Evolutionary conservation across 2,113 vertebrate genomes (phyloP), one percentile per base, ranked within the genome.

Genomic region (Tachuris rubrigastra): DNA sequence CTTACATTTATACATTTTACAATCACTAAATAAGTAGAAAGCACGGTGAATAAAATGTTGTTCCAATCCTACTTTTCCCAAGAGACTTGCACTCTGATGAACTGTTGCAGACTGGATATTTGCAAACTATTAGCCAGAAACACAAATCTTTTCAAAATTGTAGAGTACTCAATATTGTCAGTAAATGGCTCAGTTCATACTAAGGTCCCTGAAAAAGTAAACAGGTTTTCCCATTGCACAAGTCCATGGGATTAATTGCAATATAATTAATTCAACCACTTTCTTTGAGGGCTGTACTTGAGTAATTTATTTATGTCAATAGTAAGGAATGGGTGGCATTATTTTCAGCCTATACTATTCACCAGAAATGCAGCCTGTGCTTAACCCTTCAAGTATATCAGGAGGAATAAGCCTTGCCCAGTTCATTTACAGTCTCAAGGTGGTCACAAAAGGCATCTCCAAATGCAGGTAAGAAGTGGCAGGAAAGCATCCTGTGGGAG

Each of bases 191-290:
- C 31, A 5, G 21, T n/a, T 84, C 46, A 50, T 35, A n/a, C 37
- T 56, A 71, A 71, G 5, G 21, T 41, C 65, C 19, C 42, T 60
- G 46, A 88, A 47, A 59, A 76, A 88, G 41, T 30, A 86, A 90
- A 84, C 11, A 74, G n/a, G 33, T 68, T 90, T 87, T 71, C 59
- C 75, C 69, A 84, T 33, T 42, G 65, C 35, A 50, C 19, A 92
- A 87, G 4, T 87, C 73, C 65, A 25, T 41, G 39, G 46, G 35
- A 90, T 86, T 92, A 93, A 90, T 76, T 81, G 50, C 67, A 83
- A 20, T 67, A 33, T 77, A 92, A 93, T 92, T 93, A 92, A 84
- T 41, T n/a, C 42, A 89, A 73, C n/a, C 35, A 72, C 60, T 84
- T 89, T 59, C 60, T 91, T 62, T 72, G 30, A 86, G 65, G 20